Percentiles rank a stretch among this genome's conserved stretches.
phyloP scores from a whole-genome alignment of 2,797 vertebrate species.

The Diplodus sargus region DNA sequence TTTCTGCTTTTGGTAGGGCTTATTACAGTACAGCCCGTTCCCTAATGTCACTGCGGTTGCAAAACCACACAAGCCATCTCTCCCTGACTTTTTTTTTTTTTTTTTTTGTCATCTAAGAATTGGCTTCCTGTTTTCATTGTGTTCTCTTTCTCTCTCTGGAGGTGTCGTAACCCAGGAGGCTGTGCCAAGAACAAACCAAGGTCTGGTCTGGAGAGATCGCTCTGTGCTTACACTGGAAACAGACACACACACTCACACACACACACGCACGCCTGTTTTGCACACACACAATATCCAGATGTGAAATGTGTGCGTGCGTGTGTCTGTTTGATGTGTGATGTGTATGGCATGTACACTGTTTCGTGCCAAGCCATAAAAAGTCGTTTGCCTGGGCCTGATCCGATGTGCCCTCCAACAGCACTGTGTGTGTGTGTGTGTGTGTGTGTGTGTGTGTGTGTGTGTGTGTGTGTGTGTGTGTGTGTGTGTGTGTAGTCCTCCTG shows the following conservation, averaged over 20 bases:
- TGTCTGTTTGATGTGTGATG: conserved; percentile 74
- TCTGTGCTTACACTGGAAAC: conserved; percentile 68
- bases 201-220: conserved; percentile 68
- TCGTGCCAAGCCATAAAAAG: conserved; percentile 76
- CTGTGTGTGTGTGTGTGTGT: not conserved
- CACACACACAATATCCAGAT: conserved; percentile 72
- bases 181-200: conserved; percentile 78
- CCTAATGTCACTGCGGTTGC: conserved; percentile 81
- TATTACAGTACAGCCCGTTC: conserved; percentile 83
- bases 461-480: not conserved
- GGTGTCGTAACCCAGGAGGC: conserved; percentile 76
- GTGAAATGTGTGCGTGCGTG: conserved; percentile 51
- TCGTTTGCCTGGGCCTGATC: conserved; percentile 64
- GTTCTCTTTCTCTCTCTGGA: conserved; percentile 70
- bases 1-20: conserved; percentile 77
- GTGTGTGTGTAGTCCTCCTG: conserved; percentile 29
- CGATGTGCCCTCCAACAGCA: conserved; percentile 55
- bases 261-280: conserved; percentile 40
- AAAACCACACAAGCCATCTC: conserved; percentile 77
- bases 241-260: conserved; percentile 35
- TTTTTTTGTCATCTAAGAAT: conserved; percentile 81
- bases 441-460: not conserved
- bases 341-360: conserved; percentile 73
- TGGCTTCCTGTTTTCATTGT: conserved; percentile 87
- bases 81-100: conserved; percentile 49